phyloP scores from a whole-genome alignment of 2,797 vertebrate species.

The Crenuchus spilurus region DNA sequence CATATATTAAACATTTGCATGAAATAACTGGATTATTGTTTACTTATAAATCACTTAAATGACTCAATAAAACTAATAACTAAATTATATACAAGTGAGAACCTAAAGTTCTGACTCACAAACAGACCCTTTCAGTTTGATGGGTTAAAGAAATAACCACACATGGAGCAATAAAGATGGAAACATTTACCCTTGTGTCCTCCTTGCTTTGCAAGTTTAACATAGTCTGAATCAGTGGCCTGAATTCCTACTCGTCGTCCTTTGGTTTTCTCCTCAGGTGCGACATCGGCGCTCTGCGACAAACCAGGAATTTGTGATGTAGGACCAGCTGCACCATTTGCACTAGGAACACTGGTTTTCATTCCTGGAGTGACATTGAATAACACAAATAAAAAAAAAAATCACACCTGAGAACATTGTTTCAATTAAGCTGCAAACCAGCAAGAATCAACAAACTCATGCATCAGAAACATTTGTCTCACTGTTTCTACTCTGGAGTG shows the following conservation, averaged over 20 bases:
- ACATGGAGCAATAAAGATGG: background rate
- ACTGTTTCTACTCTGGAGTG: too few relatives aligned
- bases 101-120: too few relatives aligned
- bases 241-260: conserved; percentile 80
- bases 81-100: too few relatives aligned
- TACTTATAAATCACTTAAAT: too few relatives aligned
- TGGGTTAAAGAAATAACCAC: too few relatives aligned
- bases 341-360: conserved; percentile 12
- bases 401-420: background rate
- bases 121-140: too few relatives aligned
- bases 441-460: background rate
- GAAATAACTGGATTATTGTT: too few relatives aligned
- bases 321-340: conserved; percentile 66
- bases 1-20: background rate
- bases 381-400: background rate
- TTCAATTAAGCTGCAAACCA: background rate
- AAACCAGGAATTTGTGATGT: conserved; percentile 82
- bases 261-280: conserved; percentile 66
- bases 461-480: too few relatives aligned
- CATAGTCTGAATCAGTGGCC: conserved; percentile 77
- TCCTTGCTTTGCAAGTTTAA: conserved; percentile 81
- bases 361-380: conserved; percentile 24
- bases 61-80: too few relatives aligned
- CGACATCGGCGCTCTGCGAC: conserved; percentile 66
- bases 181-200: conserved; percentile 75